Evolutionary conservation across 2,113 vertebrate genomes (phyloP).

Genomic region (Plectropomus leopardus): DNA sequence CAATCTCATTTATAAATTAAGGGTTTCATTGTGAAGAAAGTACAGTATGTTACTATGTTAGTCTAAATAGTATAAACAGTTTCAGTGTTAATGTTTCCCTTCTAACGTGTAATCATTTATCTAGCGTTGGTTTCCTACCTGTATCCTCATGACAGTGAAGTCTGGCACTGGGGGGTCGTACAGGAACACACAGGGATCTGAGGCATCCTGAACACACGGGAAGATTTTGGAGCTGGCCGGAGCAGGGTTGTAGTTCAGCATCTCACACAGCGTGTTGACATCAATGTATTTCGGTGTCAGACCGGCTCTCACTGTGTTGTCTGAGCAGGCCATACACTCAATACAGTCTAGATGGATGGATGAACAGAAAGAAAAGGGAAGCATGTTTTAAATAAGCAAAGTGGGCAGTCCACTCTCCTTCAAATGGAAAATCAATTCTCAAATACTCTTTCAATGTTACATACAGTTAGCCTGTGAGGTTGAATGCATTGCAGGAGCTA

Average conservation of each 20-base stretch:
- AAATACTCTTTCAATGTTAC: slow-evolving; percentile 1
- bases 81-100: background rate
- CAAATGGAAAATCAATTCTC: slow-evolving; percentile 15
- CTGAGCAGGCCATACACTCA: slow-evolving; percentile 97
- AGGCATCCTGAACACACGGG: slow-evolving; percentile 79
- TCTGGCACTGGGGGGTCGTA: slow-evolving; percentile 95
- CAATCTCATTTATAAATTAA: too few relatives aligned
- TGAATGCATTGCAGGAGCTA: slow-evolving; percentile 8
- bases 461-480: background rate
- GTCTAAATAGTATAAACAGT: too few relatives aligned
- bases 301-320: slow-evolving; percentile 96
- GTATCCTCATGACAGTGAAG: slow-evolving; percentile 93
- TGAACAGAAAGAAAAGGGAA: background rate
- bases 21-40: too few relatives aligned
- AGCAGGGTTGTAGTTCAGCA: slow-evolving; percentile 92
- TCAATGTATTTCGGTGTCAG: slow-evolving; percentile 97
- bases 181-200: slow-evolving; percentile 88
- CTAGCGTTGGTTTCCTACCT: slow-evolving; percentile 81
- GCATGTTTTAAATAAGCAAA: slow-evolving; percentile 2
- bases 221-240: slow-evolving; percentile 91
- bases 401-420: background rate
- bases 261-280: slow-evolving; percentile 94
- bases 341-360: slow-evolving; percentile 88
- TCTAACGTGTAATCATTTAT: background rate
- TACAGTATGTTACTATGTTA: too few relatives aligned